Evolutionary conservation across 2,888 invertebrate species (phyloP), one percentile per base, ranked within the genome.

Genomic region (Girardia tigrina): DNA sequence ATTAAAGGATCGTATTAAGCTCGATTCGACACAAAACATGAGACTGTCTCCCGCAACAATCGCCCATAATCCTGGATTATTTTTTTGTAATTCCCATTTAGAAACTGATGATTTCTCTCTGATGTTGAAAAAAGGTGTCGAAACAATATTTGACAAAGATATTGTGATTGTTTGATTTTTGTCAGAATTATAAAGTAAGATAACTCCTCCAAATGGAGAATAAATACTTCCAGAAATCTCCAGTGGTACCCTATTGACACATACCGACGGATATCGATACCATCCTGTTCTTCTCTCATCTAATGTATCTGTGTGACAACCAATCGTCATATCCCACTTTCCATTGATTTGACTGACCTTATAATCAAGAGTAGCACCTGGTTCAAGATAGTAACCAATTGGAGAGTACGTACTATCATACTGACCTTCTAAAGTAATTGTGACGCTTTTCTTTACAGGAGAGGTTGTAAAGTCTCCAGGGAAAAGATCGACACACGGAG

Each of bases 11-110:
- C 36, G 26, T 12, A 76, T n/a, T 4, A 6, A 4, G n/a, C 26
- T 28, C 8, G 76, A 42, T 6, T 76, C 75, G 6, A 74, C 8
- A 29, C 75, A 75, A 74, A 75, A 75, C 14, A 20, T 29, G 16
- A 75, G 27, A 14, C 29, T n/a, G 28, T 75, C 75, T 14, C 75
- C 75, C 16, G 75, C 8, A 16, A 75, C 75, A 14, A 75, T 73
- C 26, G 75, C 75, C 74, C 75, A 75, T n/a, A 29, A 73, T 8
- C 23, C 29, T 75, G 74, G 75, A 20, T 23, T 26, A 70, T 70
- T 70, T 8, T 26, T 23, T 23, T 26, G 70, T 70, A 23, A 26
- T 12, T 70, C 70, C 70, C 70, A 70, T 23, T 70, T 26, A 26
- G 70, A 23, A n/a, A 70, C 70, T 12, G 20, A 23, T n/a, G 8